Base-by-base conservation (phyloP, 2,113 vertebrate species). In the Plecotus auritus region DNA sequence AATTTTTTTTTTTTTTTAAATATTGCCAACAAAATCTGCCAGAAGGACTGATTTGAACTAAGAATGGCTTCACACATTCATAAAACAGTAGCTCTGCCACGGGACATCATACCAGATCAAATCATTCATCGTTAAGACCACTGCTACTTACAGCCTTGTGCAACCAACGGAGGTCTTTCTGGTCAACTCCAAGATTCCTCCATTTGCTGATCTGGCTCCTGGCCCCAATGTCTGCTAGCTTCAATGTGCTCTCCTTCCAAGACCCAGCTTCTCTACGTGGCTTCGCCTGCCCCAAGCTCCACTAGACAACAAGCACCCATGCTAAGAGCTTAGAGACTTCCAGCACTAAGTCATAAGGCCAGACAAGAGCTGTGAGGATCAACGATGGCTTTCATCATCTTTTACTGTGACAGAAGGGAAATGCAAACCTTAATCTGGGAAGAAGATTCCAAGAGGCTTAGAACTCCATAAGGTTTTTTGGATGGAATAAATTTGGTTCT, bases 401-500 rank as follows among this genome's bases (percentile, higher is more conserved):
- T 90, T 85, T 40, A 85, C 93, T 30, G 5, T 64, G 13, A 96
- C 69, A 66, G 10, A 42, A 72, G 2, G 0, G 80, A 93, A 92
- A 90, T 16, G 94, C 85, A 93, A 83, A 88, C 84, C 90, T 93
- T 90, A 76, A 66, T 74, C 81, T 78, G 95, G 56, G 14, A 92
- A 93, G 42, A 95, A 18, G 42, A 47, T 73, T 95, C 76, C 95
- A 93, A 97, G 90, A 78, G 28, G 37, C 49, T 69, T 35, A 93
- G 5, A 67, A 80, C 73, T 97, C 56, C 81, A 77, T 76, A 88
- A 76, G 64, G 95, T 85, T 98, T 96, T 98, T 96, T 96, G 61
- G 91, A 59, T 85, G 92, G 78, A 94, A 77, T 70, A 94, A 94
- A 95, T 97, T 93, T 90, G 96, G 78, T 92, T 96, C 83, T 88